Percentiles rank a stretch among this genome's conserved stretches.
These are phyloP conservation scores for Metopia argyrocephala DNA, from an alignment of 2,888 invertebrate species.

Conservation along the genomic window DNA sequence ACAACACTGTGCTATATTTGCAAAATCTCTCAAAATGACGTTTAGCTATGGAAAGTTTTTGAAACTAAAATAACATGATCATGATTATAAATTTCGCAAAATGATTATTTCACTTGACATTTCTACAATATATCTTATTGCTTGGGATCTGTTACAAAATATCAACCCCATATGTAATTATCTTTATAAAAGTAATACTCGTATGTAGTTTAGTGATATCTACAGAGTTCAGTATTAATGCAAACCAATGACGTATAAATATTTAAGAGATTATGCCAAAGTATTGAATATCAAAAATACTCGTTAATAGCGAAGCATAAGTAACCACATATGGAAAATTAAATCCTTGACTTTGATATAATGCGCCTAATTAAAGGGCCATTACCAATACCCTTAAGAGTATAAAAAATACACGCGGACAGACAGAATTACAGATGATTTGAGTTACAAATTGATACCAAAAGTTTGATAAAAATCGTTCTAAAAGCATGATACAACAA, in stretches of 20 bases:
- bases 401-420: not conserved
- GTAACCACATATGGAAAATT: conserved; percentile 52
- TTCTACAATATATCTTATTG: too few relatives aligned
- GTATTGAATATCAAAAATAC: conserved; percentile 24
- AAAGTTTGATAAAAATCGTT: conserved; percentile 40
- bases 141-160: too few relatives aligned
- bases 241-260: conserved; percentile 47
- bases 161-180: too few relatives aligned
- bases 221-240: not conserved
- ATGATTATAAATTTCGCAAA: too few relatives aligned
- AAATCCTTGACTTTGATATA: conserved; percentile 62
- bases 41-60: too few relatives aligned
- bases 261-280: conserved; percentile 66
- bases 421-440: conserved; percentile 21
- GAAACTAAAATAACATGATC: too few relatives aligned
- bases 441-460: conserved; percentile 41
- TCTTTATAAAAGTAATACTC: too few relatives aligned
- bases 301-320: not conserved
- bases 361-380: conserved; percentile 75
- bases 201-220: not conserved
- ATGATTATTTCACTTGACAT: too few relatives aligned
- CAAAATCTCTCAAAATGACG: too few relatives aligned
- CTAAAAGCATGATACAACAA: conserved; percentile 62
- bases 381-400: conserved; percentile 69
- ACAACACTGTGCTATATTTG: too few relatives aligned